Percentiles rank a stretch among this genome's conserved stretches.
phyloP scores from a whole-genome alignment of 2,797 vertebrate genomes.

The Vultur gryphus region DNA sequence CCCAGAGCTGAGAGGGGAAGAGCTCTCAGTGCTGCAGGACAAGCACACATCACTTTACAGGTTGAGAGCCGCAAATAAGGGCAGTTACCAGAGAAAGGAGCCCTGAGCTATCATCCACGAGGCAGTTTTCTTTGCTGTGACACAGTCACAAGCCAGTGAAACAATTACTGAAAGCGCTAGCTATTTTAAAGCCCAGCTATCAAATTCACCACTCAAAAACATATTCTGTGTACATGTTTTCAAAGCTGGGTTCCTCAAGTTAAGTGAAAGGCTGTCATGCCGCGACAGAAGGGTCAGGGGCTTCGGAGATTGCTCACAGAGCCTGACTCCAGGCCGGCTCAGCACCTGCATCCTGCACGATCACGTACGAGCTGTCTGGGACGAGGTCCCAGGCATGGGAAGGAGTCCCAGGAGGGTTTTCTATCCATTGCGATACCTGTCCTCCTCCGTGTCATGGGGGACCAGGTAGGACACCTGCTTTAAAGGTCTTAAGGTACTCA shows the following conservation, averaged over 20 bases:
- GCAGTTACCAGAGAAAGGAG: not conserved
- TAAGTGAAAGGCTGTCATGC: not conserved
- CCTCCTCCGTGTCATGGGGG: not conserved
- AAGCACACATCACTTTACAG: not conserved
- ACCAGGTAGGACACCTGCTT: not conserved
- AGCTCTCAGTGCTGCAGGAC: not conserved
- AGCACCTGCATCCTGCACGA: not conserved
- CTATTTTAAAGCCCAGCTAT: not conserved
- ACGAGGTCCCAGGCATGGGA: rapidly evolving
- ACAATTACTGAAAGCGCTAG: not conserved
- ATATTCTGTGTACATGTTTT: not conserved
- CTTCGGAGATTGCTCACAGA: not conserved
- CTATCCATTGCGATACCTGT: not conserved
- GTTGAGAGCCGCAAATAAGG: not conserved
- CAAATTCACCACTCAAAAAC: not conserved
- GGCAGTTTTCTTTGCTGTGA: not conserved
- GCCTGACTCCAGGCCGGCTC: not conserved
- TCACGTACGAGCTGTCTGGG: not conserved
- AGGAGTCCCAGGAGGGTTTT: not conserved
- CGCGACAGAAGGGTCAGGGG: not conserved
- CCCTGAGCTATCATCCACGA: not conserved
- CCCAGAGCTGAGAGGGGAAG: not conserved
- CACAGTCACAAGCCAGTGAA: not conserved
- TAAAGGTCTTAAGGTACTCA: not conserved
- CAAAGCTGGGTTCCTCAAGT: not conserved